A percentile compares a stretch with the other conserved stretches of the same genome.
Evolutionary conservation across 2,797 vertebrate genomes (phyloP).

Genomic region (Sciurus carolinensis): DNA sequence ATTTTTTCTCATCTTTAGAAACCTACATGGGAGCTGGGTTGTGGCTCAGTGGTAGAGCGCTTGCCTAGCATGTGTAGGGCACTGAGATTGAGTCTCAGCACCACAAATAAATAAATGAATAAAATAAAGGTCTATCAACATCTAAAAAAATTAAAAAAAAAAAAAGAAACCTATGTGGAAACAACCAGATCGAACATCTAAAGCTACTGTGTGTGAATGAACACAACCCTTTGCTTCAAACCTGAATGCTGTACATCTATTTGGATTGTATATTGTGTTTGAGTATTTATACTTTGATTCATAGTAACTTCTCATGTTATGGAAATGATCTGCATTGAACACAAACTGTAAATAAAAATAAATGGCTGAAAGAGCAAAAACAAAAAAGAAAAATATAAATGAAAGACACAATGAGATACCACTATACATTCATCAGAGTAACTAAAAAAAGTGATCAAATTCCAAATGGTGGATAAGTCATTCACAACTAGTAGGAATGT

Average conservation of each 20-base stretch:
- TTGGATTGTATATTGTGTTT: constrained; percentile 91
- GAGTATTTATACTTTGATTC: constrained; percentile 91
- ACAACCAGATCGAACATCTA: constrained; percentile 66
- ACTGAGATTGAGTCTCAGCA: too few species aligned
- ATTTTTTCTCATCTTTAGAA: too few species aligned
- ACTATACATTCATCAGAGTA: background rate
- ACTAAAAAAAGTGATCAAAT: background rate
- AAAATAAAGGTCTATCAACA: too few species aligned
- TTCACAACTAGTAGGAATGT: background rate
- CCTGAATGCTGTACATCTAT: constrained; percentile 81
- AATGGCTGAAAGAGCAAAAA: constrained; percentile 80
- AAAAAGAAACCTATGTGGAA: constrained; percentile 69
- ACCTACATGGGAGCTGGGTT: too few species aligned
- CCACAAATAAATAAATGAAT: too few species aligned
- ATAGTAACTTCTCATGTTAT: constrained; percentile 87
- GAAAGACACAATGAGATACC: too few species aligned
- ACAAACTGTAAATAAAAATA: constrained; percentile 47
- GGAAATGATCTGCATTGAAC: constrained; percentile 89
- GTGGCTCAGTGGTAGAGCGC: too few species aligned
- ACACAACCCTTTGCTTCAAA: constrained; percentile 82
- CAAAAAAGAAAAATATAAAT: too few species aligned
- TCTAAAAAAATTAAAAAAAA: too few species aligned
- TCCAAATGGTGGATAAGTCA: background rate
- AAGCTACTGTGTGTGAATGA: constrained; percentile 86
- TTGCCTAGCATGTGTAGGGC: too few species aligned